phyloP scores from a whole-genome alignment of 2,797 vertebrate species.

The Microctenopoma stevenorrisi region DNA sequence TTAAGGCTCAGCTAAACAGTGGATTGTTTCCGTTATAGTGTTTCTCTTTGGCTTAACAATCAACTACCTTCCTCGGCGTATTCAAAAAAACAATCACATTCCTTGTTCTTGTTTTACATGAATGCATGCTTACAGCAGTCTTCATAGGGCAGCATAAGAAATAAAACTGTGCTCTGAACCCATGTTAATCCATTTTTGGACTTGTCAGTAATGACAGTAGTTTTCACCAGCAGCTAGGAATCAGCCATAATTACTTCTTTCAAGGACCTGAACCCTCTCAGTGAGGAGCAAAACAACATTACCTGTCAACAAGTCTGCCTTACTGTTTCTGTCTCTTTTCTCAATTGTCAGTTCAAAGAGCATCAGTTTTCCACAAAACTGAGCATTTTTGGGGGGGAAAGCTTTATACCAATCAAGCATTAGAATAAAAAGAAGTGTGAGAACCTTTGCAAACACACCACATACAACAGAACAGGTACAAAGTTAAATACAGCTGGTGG shows the following conservation, averaged over 20 bases:
- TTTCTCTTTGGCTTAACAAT: too few relatives aligned
- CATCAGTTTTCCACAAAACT: slow-evolving; percentile 2
- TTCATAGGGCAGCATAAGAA: slow-evolving; percentile 1
- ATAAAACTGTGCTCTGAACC: slow-evolving; percentile 18
- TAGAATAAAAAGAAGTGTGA: slow-evolving; percentile 17
- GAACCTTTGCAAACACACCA: not conserved
- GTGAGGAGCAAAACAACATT: slow-evolving; percentile 61
- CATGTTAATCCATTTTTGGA: slow-evolving; percentile 50
- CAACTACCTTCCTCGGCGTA: not conserved
- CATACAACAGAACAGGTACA: too few relatives aligned
- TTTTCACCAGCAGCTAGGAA: slow-evolving; percentile 47
- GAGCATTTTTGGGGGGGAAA: slow-evolving; percentile 24
- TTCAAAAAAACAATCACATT: not conserved
- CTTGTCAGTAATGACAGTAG: slow-evolving; percentile 30
- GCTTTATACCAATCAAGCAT: slow-evolving; percentile 1
- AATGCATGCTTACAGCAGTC: not conserved
- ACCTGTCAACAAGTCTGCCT: slow-evolving; percentile 59
- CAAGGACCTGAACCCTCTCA: slow-evolving; percentile 59
- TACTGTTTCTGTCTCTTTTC: slow-evolving; percentile 21
- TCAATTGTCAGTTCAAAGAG: slow-evolving; percentile 37
- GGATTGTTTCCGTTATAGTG: not conserved
- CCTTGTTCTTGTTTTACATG: not conserved
- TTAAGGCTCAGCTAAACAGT: not conserved
- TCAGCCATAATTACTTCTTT: slow-evolving; percentile 62
- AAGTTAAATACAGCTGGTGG: too few relatives aligned